Percentiles rank a stretch among this genome's conserved stretches.
Conservation (phyloP, 2,888 invertebrate genomes). For the Boloria selene region DNA sequence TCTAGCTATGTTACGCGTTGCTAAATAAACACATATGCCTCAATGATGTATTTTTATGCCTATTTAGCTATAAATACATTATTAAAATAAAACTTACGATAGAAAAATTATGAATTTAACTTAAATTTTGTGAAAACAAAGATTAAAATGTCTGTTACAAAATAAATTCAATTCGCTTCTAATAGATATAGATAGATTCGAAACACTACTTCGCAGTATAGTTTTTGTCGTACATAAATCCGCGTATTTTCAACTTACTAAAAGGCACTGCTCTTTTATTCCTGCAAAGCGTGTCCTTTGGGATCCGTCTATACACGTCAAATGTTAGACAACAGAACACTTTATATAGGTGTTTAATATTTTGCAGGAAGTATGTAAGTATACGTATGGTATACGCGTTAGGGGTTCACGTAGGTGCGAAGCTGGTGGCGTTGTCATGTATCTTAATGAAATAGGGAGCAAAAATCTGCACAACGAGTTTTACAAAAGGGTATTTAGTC, state of each 20-base stretch:
- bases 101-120: no score
- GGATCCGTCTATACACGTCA: conserved; percentile 33
- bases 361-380: conserved; percentile 28
- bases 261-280: conserved; percentile 39
- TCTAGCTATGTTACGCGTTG: conserved; percentile 15
- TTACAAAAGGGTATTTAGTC: not conserved
- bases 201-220: conserved; percentile 12
- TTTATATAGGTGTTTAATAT: conserved; percentile 37
- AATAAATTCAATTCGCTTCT: not conserved
- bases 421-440: not conserved
- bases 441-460: not conserved
- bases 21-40: no score
- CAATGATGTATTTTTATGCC: no score
- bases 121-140: no score
- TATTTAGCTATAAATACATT: no score
- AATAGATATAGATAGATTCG: not conserved
- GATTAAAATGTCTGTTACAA: no score
- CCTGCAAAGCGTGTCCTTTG: conserved; percentile 37
- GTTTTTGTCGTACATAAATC: conserved; percentile 31
- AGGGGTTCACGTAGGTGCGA: not conserved
- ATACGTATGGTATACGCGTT: conserved; percentile 14
- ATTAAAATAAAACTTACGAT: no score
- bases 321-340: conserved; percentile 35
- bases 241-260: conserved; percentile 35
- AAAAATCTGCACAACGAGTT: not conserved